A percentile compares a stretch with the other conserved stretches of the same genome.
These are phyloP conservation scores for Lophius piscatorius DNA, from an alignment of 2,113 vertebrate genomes.

Conservation along the genomic window DNA sequence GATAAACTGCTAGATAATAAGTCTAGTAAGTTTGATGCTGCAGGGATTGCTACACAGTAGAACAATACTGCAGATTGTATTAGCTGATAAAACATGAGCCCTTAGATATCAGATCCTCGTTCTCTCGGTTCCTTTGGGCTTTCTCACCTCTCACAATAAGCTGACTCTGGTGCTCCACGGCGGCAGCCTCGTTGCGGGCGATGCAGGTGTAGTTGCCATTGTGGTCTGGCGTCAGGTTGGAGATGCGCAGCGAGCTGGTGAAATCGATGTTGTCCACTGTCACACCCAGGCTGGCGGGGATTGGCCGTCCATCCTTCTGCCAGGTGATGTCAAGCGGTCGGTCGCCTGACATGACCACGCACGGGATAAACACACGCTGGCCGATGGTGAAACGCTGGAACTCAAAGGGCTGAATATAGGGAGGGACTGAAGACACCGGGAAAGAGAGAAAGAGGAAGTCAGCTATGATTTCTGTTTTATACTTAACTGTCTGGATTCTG, in stretches of 20 bases:
- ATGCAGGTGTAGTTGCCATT: conserved; percentile 99
- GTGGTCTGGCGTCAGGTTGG: conserved; percentile 95
- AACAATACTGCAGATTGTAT: too few species aligned
- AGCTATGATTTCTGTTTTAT: neutral
- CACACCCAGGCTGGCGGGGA: conserved; percentile 92
- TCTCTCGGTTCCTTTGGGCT: neutral
- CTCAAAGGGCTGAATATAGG: conserved; percentile 97
- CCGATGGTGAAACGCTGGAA: conserved; percentile 97
- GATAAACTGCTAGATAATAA: conserved; percentile 5
- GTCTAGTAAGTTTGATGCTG: conserved; percentile 1
- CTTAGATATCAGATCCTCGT: neutral
- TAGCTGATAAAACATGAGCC: too few species aligned
- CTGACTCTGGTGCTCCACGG: conserved; percentile 96
- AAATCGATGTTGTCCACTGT: conserved; percentile 99
- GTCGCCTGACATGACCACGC: conserved; percentile 97
- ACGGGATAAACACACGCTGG: conserved; percentile 97
- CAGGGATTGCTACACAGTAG: too few species aligned
- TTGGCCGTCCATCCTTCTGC: conserved; percentile 96
- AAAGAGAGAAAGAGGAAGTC: conserved; percentile 2
- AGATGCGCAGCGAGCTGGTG: conserved; percentile 95
- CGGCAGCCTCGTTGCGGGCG: conserved; percentile 94
- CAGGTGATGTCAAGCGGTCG: conserved; percentile 98
- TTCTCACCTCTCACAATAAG: conserved; percentile 93
- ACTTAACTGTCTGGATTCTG: too few species aligned
- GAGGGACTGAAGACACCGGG: conserved; percentile 84